A percentile compares a stretch with the other conserved stretches of the same genome.
Evolutionary conservation across 2,888 invertebrate genomes (phyloP).

Genomic region (Fragum sueziense): DNA sequence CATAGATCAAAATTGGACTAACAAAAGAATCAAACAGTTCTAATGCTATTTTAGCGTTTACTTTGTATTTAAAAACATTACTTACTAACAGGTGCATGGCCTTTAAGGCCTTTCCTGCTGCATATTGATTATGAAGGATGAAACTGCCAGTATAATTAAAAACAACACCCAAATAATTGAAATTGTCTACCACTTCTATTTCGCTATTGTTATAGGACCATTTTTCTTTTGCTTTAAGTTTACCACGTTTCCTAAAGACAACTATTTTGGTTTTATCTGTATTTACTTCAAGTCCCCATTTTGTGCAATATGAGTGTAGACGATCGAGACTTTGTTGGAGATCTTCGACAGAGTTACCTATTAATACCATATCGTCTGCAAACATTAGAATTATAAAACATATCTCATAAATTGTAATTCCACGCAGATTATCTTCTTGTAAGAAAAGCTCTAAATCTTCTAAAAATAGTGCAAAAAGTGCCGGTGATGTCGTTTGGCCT

Average conservation of each 20-base stretch:
- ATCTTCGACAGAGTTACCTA: no score
- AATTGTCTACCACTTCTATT: no score
- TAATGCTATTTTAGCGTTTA: background rate
- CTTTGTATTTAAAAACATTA: slow-evolving; percentile 1
- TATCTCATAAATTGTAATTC: no score
- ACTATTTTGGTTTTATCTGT: no score
- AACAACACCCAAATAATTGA: background rate
- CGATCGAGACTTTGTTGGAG: background rate
- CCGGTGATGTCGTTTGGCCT: background rate
- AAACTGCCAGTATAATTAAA: background rate
- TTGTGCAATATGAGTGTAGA: background rate
- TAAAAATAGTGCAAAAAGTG: slow-evolving; percentile 2
- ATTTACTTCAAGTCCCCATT: no score
- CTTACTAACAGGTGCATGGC: background rate
- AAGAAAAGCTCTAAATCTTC: no score
- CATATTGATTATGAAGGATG: background rate
- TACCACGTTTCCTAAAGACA: no score
- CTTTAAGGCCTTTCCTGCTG: background rate
- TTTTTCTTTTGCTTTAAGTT: background rate
- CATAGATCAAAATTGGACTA: background rate
- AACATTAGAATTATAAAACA: no score
- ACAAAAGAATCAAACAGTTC: no score
- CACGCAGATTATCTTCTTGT: no score
- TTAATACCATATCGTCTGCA: no score
- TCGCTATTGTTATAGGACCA: background rate